Evolutionary conservation across 1,140 invertebrate genomes (phyloP).

Genomic region (Cardiocondyla obscurior): DNA sequence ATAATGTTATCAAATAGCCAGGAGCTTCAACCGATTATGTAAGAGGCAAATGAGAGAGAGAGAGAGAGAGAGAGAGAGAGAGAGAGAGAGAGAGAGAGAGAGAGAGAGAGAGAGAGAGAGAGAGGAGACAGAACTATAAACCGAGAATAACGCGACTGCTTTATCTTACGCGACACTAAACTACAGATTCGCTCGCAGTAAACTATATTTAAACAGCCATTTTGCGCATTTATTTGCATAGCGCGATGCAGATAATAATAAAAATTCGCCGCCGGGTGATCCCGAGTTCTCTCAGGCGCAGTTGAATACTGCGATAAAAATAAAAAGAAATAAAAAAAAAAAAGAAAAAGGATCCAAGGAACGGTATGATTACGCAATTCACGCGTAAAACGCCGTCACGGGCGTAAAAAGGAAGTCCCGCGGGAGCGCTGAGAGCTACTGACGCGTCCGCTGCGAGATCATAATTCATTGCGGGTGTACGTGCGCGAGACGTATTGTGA

Average conservation of each 20-base stretch:
- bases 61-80: too few relatives aligned
- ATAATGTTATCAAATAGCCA: neutral
- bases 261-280: neutral
- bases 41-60: neutral
- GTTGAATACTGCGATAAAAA: conserved; percentile 27
- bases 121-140: neutral
- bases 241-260: conserved; percentile 26
- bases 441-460: conserved; percentile 26
- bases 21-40: neutral
- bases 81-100: too few relatives aligned
- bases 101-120: too few relatives aligned
- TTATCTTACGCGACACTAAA: neutral
- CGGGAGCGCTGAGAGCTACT: neutral
- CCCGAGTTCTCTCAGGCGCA: neutral
- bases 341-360: neutral
- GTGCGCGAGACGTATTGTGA: conserved; percentile 54
- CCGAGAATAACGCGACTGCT: neutral
- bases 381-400: neutral
- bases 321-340: too few relatives aligned
- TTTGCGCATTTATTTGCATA: conserved; percentile 25
- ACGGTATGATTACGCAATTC: conserved; percentile 13
- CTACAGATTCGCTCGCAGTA: conserved; percentile 12
- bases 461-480: conserved; percentile 54
- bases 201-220: conserved; percentile 15
- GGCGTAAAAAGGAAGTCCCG: conserved; percentile 15